Base-by-base conservation (phyloP, 2,888 invertebrate species). In the Caenorhabditis sinica region DNA sequence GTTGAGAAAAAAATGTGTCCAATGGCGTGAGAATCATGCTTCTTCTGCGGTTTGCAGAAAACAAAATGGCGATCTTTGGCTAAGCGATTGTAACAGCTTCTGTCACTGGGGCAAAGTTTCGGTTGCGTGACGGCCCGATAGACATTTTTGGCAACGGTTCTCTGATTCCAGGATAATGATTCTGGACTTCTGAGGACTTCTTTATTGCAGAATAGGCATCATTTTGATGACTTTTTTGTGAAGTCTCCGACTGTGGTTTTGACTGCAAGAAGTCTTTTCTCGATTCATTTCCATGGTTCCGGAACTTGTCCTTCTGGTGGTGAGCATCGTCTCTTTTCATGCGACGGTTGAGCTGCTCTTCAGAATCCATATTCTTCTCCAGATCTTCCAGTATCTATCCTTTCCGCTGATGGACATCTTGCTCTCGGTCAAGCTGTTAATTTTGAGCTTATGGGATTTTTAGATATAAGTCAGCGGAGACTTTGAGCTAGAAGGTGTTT, bases 201-300 rank as follows among this genome's bases (percentile, higher is more conserved):
- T 63, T 63, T 20, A 23, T 63, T 63, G 23, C 63, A 63, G 43
- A 23, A 63, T 20, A 43, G 9, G 30, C 63, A n/a, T n/a, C n/a
- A 63, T 2, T 4, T 1, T 23, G 40, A 11, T 1, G 20, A 13
- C 17, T 30, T 33, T 17, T 56, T 15, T 25, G 56, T 1, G 25
- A 4, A 2, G 5, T 3, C 9, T 25, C 1, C 1, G n/a, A 60
- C n/a, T n/a, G n/a, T n/a, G n/a, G n/a, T n/a, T n/a, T n/a, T n/a
- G n/a, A 2, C 30, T 33, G 15, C 33, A 9, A 4, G 56, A 56
- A 9, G 23, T 43, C 8, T 20, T 63, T 13, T 43, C 60, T 60
- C n/a, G n/a, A n/a, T n/a, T 36, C 36, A 1, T 58, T 3, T 58
- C 5, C 9, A 8, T 11, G 11, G 9, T 43, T 5, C 43, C 11